A percentile compares a stretch with the other conserved stretches of the same genome.
These are phyloP conservation scores for Helarctos malayanus DNA, from an alignment of 2,797 vertebrate genomes.

Conservation along the genomic window DNA sequence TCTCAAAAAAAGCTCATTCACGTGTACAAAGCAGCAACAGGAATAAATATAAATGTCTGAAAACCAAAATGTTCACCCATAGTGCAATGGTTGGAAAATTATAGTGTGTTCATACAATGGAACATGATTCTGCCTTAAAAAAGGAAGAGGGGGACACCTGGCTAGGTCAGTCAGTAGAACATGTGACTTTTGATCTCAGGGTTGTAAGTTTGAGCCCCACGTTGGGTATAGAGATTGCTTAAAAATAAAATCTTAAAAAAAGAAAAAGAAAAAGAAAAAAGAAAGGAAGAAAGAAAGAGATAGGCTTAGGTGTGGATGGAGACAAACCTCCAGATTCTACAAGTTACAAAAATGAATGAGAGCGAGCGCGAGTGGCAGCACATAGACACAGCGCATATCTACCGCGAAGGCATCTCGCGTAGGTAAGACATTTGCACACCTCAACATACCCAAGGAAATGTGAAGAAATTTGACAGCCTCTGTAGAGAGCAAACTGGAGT, in stretches of 20 bases:
- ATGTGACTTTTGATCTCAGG: background rate
- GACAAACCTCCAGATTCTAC: background rate
- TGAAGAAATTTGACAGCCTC: background rate
- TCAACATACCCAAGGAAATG: background rate
- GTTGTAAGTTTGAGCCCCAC: background rate
- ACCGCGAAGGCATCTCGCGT: background rate
- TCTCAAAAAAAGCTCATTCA: background rate
- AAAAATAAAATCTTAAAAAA: background rate
- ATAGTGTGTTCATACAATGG: background rate
- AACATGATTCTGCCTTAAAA: slow-evolving; percentile 27
- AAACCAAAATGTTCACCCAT: background rate
- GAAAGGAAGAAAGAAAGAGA: background rate
- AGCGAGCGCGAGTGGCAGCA: background rate
- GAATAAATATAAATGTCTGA: slow-evolving; percentile 11
- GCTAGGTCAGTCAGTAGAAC: background rate
- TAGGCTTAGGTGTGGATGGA: background rate
- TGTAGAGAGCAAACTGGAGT: background rate
- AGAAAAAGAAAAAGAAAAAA: background rate
- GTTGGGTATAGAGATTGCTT: background rate
- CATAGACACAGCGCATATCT: background rate
- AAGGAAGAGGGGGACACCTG: background rate
- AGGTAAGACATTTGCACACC: background rate
- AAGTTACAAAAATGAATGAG: background rate
- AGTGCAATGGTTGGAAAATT: background rate
- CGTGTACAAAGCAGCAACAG: background rate